phyloP scores from a whole-genome alignment of 1,140 invertebrate genomes.

The Homarus americanus region DNA sequence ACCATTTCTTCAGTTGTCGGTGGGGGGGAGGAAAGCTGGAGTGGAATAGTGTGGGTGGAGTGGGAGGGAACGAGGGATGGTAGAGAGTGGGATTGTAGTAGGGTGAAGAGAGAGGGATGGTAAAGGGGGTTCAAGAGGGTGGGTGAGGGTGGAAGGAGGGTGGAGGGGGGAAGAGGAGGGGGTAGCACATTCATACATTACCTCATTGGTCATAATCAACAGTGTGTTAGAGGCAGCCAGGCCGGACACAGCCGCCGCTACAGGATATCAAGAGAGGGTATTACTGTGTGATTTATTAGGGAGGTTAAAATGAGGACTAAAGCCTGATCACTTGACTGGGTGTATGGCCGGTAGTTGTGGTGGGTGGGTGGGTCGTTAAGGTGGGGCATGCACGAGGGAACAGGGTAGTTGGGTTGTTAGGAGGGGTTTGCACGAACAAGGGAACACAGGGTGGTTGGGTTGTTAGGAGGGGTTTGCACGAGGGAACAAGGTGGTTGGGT shows the following conservation, averaged over 20 bases:
- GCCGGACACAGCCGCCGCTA: background rate
- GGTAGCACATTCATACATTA: no score
- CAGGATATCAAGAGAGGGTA: slow-evolving; percentile 39
- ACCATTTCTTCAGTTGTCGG: no score
- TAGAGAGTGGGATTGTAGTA: background rate
- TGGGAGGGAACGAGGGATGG: background rate
- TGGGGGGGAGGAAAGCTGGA: no score
- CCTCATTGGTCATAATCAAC: no score
- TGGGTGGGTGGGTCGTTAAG: background rate
- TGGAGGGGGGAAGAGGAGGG: no score
- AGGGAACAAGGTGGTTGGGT: background rate
- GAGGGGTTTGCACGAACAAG: no score
- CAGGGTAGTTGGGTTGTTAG: no score
- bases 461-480: background rate
- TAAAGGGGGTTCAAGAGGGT: background rate
- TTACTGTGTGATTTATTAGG: slow-evolving; percentile 35
- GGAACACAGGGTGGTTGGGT: background rate
- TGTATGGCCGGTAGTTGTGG: background rate
- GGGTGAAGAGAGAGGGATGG: background rate
- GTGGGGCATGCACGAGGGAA: background rate
- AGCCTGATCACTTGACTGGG: background rate
- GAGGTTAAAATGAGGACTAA: slow-evolving; percentile 21
- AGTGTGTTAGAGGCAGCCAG: no score
- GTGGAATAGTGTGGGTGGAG: no score
- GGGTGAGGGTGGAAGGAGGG: no score